Percentiles rank a stretch among this genome's conserved stretches.
Conservation (phyloP, 2,888 invertebrate species). For the Drosophila ochracea region DNA sequence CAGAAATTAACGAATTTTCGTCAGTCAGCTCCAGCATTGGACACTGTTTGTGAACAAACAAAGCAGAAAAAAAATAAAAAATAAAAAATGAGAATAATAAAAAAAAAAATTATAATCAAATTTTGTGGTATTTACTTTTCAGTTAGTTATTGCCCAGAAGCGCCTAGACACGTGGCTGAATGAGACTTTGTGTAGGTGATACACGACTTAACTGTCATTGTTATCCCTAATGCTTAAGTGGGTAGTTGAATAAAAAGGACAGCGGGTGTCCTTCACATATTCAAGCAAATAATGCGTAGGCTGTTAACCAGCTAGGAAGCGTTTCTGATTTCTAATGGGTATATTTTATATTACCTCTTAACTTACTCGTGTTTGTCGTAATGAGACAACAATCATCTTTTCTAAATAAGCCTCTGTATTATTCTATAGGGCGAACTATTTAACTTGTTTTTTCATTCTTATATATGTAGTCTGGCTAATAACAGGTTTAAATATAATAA, state of each 20-base stretch:
- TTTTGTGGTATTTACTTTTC: constrained; percentile 57
- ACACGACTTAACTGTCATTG: constrained; percentile 3
- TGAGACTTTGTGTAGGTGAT: constrained; percentile 17
- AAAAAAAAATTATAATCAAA: constrained; percentile 43
- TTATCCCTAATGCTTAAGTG: not conserved
- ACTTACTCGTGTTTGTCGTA: not conserved
- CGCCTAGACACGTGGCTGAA: constrained; percentile 10
- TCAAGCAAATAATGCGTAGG: constrained; percentile 9
- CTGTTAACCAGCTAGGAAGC: not conserved
- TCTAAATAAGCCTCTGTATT: not conserved
- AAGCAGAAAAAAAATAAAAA: not conserved
- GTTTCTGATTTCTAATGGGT: not conserved
- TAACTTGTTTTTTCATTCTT: not conserved
- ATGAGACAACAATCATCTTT: not conserved
- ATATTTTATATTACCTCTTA: not conserved
- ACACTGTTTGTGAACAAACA: constrained; percentile 1
- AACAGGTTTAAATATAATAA: not conserved
- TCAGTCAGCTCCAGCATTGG: constrained; percentile 19
- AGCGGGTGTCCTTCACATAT: constrained; percentile 10
- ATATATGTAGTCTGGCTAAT: not conserved
- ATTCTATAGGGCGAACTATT: not conserved
- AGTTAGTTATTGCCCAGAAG: constrained; percentile 44
- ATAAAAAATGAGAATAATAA: constrained; percentile 1
- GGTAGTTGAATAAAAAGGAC: constrained; percentile 3
- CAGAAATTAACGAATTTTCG: constrained; percentile 16